These are phyloP conservation scores for Rhinogobio ventralis DNA, from an alignment of 2,797 vertebrate genomes.

Conservation along the genomic window DNA sequence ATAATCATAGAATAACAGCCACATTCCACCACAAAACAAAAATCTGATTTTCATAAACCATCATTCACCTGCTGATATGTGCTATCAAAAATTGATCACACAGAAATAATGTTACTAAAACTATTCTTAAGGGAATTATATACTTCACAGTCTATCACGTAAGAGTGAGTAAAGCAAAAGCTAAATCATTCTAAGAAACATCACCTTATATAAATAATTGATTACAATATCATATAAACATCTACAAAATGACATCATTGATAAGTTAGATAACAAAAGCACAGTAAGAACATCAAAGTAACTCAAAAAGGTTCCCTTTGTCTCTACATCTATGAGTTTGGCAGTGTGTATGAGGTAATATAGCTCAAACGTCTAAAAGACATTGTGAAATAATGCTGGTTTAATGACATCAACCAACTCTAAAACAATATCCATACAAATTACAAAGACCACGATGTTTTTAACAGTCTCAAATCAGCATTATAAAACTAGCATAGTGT, in stretches of 20 bases:
- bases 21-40: neutral
- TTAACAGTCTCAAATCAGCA: conserved; percentile 32
- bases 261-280: neutral
- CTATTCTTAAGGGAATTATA: neutral
- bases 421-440: conserved; percentile 5
- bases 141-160: conserved; percentile 15
- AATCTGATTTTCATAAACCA: conserved; percentile 14
- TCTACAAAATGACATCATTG: neutral
- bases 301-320: neutral
- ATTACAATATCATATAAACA: conserved; percentile 15
- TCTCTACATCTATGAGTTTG: conserved; percentile 14
- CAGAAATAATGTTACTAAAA: neutral
- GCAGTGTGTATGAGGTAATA: conserved; percentile 27
- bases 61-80: neutral
- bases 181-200: neutral
- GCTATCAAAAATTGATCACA: neutral
- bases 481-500: conserved; percentile 34
- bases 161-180: conserved; percentile 7
- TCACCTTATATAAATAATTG: neutral
- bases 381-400: conserved; percentile 20
- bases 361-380: conserved; percentile 9
- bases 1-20: neutral
- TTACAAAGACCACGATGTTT: neutral
- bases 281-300: neutral
- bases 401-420: neutral